These are phyloP conservation scores for Masticophis lateralis DNA, from an alignment of 2,797 vertebrate species.

Conservation along the genomic window DNA sequence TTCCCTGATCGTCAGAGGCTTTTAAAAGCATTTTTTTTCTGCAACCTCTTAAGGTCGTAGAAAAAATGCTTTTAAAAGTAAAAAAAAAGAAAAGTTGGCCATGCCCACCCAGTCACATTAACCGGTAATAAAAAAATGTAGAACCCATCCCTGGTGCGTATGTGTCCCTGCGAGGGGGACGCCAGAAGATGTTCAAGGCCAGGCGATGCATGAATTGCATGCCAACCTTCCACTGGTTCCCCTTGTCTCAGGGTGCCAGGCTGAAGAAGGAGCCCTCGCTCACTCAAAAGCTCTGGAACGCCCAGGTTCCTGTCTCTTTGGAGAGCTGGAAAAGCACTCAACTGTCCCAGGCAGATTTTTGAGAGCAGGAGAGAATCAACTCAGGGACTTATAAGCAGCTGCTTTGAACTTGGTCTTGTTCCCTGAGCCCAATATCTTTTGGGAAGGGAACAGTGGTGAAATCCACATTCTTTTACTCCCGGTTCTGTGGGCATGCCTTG, in stretches of 20 bases:
- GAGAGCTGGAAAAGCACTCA: neutral
- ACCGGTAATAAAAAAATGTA: too few relatives aligned
- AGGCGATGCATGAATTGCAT: neutral
- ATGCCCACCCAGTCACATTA: too few relatives aligned
- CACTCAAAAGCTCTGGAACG: too few relatives aligned
- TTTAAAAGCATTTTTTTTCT: too few relatives aligned
- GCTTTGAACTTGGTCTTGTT: too few relatives aligned
- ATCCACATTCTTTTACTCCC: too few relatives aligned
- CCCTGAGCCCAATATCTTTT: neutral
- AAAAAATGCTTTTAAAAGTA: too few relatives aligned
- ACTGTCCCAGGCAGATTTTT: neutral
- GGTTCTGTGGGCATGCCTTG: too few relatives aligned
- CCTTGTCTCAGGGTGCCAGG: neutral
- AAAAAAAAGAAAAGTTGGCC: too few relatives aligned
- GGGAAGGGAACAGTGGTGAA: neutral
- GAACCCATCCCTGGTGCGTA: neutral
- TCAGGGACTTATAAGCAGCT: too few relatives aligned
- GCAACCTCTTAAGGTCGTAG: too few relatives aligned
- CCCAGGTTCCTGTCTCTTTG: neutral
- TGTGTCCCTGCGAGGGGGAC: neutral
- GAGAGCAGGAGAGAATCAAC: neutral
- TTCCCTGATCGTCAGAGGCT: too few relatives aligned
- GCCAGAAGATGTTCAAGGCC: neutral
- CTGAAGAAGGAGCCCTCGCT: neutral
- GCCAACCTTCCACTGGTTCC: neutral